phyloP scores from a whole-genome alignment of 2,797 vertebrate species.

The Danio choprae region DNA sequence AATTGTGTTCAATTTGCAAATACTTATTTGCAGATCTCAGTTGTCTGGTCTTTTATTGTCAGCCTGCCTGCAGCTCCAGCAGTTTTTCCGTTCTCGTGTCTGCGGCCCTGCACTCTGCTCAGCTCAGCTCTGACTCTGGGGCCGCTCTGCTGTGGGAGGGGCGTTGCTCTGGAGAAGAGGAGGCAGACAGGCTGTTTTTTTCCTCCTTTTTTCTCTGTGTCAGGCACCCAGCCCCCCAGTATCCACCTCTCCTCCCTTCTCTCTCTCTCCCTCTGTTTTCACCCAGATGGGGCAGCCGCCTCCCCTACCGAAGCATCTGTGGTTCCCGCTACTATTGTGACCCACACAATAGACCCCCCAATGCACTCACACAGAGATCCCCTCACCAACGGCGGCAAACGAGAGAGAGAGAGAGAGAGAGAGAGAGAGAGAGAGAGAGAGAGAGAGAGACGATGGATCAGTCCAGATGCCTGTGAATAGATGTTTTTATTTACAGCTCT shows the following conservation, averaged over 20 bases:
- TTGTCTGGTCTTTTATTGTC: background rate
- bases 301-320: constrained; percentile 75
- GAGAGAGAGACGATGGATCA: background rate
- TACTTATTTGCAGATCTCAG: background rate
- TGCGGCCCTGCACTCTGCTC: background rate
- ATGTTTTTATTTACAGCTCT: constrained; percentile 19
- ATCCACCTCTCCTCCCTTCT: constrained; percentile 67
- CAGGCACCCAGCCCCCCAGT: constrained; percentile 54
- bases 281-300: constrained; percentile 71
- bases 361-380: constrained; percentile 56
- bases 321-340: constrained; percentile 77
- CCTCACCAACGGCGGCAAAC: background rate
- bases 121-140: background rate
- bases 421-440: background rate
- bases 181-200: constrained; percentile 62
- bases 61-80: background rate
- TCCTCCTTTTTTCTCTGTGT: constrained; percentile 52
- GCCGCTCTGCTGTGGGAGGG: constrained; percentile 60
- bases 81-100: background rate
- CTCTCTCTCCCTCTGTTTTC: constrained; percentile 31
- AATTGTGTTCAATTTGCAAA: background rate
- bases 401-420: background rate
- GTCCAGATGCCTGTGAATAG: constrained; percentile 11
- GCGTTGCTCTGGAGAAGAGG: constrained; percentile 62
- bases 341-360: constrained; percentile 71